Percentiles rank a stretch among this genome's conserved stretches.
phyloP scores from a whole-genome alignment of 2,113 vertebrate species.

The Datnioides undecimradiatus region DNA sequence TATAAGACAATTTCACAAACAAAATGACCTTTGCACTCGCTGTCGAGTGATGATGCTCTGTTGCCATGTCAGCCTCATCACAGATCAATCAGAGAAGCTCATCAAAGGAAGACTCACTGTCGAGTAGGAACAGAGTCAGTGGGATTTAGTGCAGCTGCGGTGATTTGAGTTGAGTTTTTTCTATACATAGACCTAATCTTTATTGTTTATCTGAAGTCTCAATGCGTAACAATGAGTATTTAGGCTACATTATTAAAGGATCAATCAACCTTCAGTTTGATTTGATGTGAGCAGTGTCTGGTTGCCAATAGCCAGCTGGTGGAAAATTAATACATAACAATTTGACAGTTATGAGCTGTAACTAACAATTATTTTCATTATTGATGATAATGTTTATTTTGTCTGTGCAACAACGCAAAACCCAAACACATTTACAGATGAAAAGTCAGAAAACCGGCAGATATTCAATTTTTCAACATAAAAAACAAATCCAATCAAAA shows the following conservation, averaged over 20 bases:
- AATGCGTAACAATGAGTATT: background rate
- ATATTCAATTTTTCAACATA: too few relatives aligned
- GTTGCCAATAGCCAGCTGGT: background rate
- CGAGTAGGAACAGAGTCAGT: conserved; percentile 4
- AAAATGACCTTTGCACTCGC: conserved; percentile 18
- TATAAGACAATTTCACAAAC: conserved; percentile 46
- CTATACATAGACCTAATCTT: background rate
- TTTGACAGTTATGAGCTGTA: background rate
- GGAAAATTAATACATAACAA: background rate
- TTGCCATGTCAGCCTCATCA: conserved; percentile 58
- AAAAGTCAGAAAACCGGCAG: too few relatives aligned
- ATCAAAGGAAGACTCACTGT: conserved; percentile 26
- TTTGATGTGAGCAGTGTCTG: background rate
- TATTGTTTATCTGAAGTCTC: background rate
- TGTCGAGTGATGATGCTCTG: conserved; percentile 32
- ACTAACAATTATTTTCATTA: background rate
- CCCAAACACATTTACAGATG: background rate
- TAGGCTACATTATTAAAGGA: background rate
- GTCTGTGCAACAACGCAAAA: too few relatives aligned
- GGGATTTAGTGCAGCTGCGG: conserved; percentile 9
- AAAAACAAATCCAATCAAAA: too few relatives aligned
- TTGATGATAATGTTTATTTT: too few relatives aligned
- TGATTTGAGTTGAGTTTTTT: conserved; percentile 7
- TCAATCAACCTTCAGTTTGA: background rate
- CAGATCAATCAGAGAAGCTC: conserved; percentile 46